phyloP scores from a whole-genome alignment of 2,888 invertebrate species.

The Campoplex capitator region DNA sequence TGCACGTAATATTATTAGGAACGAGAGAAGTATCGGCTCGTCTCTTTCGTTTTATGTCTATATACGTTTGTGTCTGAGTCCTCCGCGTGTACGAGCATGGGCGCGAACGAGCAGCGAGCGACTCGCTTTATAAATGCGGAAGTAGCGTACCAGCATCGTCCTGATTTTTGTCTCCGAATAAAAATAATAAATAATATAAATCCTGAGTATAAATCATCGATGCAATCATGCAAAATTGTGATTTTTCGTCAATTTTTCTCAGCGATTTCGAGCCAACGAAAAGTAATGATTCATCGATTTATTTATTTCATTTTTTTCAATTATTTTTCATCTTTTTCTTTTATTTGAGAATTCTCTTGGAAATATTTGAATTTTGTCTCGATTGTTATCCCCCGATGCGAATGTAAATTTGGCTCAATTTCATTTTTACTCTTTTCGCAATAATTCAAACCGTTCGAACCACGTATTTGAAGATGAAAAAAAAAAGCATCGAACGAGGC shows the following conservation, averaged over 20 bases:
- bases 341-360: no score
- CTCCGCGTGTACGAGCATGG: background rate
- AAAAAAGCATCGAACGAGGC: background rate
- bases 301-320: no score
- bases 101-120: background rate
- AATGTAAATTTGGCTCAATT: background rate
- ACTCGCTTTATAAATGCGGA: slow-evolving; percentile 27
- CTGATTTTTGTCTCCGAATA: slow-evolving; percentile 12
- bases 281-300: background rate
- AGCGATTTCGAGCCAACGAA: background rate
- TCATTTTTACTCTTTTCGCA: background rate
- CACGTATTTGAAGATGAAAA: background rate
- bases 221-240: no score
- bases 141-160: slow-evolving; percentile 18
- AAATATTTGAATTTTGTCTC: background rate
- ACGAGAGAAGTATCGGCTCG: slow-evolving; percentile 27
- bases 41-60: slow-evolving; percentile 39
- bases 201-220: background rate
- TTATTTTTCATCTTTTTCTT: no score
- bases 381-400: background rate
- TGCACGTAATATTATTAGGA: slow-evolving; percentile 49
- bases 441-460: background rate
- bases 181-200: slow-evolving; percentile 36
- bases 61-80: background rate
- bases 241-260: no score